Conservation (phyloP, 53 echinoderm and acorn worm species). For the Paracentrotus lividus region DNA sequence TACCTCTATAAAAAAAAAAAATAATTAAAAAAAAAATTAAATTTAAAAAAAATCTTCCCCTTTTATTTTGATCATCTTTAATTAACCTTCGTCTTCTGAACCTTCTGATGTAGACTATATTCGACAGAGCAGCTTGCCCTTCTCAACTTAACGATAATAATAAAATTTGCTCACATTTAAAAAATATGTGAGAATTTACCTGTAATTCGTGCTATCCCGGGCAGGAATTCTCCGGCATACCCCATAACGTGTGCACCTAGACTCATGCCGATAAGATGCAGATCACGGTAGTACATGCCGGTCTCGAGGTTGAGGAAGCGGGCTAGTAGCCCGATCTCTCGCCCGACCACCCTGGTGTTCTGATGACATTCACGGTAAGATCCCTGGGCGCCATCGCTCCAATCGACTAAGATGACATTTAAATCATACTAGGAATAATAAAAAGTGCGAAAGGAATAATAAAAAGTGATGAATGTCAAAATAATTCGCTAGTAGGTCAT, state of each 20-base stretch:
- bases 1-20: too few relatives aligned
- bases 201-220: slow-evolving; percentile 84
- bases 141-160: too few relatives aligned
- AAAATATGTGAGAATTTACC: too few relatives aligned
- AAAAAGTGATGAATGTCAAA: too few relatives aligned
- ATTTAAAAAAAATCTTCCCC: too few relatives aligned
- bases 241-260: slow-evolving; percentile 91
- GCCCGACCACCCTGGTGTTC: slow-evolving; percentile 88
- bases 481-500: too few relatives aligned
- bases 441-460: not conserved
- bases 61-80: too few relatives aligned
- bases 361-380: slow-evolving; percentile 81
- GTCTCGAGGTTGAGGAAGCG: slow-evolving; percentile 64
- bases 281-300: slow-evolving; percentile 61
- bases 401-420: slow-evolving; percentile 89
- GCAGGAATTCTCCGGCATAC: slow-evolving; percentile 83
- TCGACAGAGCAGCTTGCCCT: too few relatives aligned
- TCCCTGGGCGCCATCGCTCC: slow-evolving; percentile 83
- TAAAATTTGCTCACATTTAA: too few relatives aligned
- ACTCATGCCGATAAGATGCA: slow-evolving; percentile 89
- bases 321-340: slow-evolving; percentile 73
- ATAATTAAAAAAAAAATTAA: too few relatives aligned
- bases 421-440: slow-evolving; percentile 73
- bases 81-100: too few relatives aligned
- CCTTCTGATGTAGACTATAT: too few relatives aligned